Conservation (phyloP, 2,888 invertebrate genomes). For the Odontocerum albicorne region DNA sequence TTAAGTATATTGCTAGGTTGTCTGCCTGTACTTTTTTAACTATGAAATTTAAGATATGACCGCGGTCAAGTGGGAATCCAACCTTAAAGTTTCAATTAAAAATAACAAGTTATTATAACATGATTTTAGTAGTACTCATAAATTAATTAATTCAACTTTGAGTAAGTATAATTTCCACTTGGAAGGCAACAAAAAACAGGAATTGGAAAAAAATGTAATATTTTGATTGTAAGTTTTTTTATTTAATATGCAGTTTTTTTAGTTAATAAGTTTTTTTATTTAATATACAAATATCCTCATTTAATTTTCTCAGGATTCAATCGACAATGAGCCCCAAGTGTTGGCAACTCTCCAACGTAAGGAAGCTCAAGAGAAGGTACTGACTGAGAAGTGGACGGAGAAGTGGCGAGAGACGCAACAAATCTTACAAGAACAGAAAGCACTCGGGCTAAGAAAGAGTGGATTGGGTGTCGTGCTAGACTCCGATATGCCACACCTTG, state of each 20-base stretch:
- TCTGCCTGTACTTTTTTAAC: too few relatives aligned
- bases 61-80: too few relatives aligned
- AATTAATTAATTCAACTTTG: too few relatives aligned
- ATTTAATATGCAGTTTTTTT: too few relatives aligned
- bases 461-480: constrained; percentile 87
- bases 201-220: not conserved
- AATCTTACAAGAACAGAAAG: constrained; percentile 85
- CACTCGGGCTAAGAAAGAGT: constrained; percentile 82
- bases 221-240: too few relatives aligned
- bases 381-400: constrained; percentile 91
- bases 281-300: not conserved
- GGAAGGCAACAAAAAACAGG: too few relatives aligned
- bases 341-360: constrained; percentile 85
- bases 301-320: constrained; percentile 48
- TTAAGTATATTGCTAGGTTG: too few relatives aligned
- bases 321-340: constrained; percentile 63
- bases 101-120: too few relatives aligned
- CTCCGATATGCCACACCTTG: constrained; percentile 89
- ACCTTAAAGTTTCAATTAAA: too few relatives aligned
- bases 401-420: constrained; percentile 92
- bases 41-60: too few relatives aligned
- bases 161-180: too few relatives aligned
- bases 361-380: constrained; percentile 85
- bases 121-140: too few relatives aligned
- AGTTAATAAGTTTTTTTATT: not conserved